These are phyloP conservation scores for Aegotheles bennettii DNA, from an alignment of 2,113 vertebrate genomes.

Conservation along the genomic window DNA sequence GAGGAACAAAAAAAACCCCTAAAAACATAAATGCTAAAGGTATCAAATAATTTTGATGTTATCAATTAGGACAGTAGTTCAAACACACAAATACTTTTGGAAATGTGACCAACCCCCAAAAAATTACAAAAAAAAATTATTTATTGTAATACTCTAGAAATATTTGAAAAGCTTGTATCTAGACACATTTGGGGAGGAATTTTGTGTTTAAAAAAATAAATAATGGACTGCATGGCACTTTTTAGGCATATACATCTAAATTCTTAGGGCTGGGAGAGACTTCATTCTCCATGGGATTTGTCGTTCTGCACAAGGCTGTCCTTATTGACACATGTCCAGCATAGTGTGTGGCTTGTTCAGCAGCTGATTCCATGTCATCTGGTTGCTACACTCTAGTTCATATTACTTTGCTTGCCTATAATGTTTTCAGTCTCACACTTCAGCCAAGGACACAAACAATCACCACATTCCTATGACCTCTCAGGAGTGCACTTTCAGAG, in stretches of 20 bases:
- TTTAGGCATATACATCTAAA: background rate
- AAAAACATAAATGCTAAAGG: background rate
- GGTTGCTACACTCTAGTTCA: background rate
- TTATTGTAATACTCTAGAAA: background rate
- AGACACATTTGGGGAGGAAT: background rate
- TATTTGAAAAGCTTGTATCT: background rate
- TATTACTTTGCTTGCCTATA: background rate
- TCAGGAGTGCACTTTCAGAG: background rate
- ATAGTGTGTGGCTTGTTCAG: too few relatives aligned
- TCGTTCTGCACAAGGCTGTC: accelerated
- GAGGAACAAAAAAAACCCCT: background rate
- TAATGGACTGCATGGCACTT: background rate
- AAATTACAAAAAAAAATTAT: background rate
- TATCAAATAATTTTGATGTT: background rate
- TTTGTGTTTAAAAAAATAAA: background rate
- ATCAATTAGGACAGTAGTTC: background rate
- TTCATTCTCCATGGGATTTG: background rate
- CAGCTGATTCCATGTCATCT: background rate
- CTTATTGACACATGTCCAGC: accelerated
- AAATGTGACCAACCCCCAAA: background rate
- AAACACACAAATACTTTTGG: background rate
- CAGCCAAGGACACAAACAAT: background rate
- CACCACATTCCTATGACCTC: background rate
- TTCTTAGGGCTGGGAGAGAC: background rate
- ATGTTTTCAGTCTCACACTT: background rate